Evolutionary conservation across 2,888 invertebrate genomes (phyloP), one percentile per base, ranked within the genome.

Genomic region (Drosophila heteroneura): DNA sequence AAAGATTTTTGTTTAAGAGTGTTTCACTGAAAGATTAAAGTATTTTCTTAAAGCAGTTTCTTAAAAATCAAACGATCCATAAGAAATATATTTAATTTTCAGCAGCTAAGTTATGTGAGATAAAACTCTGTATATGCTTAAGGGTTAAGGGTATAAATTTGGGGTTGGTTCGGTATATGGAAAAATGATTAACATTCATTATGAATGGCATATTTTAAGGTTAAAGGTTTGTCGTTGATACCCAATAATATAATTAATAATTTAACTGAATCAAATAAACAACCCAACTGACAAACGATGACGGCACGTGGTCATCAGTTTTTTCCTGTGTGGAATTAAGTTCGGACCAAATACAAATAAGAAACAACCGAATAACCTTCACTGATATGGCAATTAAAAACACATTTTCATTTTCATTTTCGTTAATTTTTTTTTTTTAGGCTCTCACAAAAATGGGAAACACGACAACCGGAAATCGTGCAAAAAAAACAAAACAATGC

Each of bases 351-450:
- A 56, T n/a, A 54, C 57, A 60, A 73, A 49, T 44, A 26, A 26
- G 7, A 26, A 22, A 22, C 22, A 47, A 28, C 56, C 44, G 35
- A 64, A 83, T 60, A 70, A 66, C 60, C 58, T 62, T 58, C 58
- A 59, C 54, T 56, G 44, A 69, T 44, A 64, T 51, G 62, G 58
- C 85, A 87, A 83, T 87, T 83, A 83, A 85, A 83, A 87, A 74
- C 72, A 60, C 81, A 83, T 83, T 88, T 87, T 57, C 72, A 63
- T 56, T 66, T 52, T 47, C 14, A 2, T 37, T 56, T 28, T 37
- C 28, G 10, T 41, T 22, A 22, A 22, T 1, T 26, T 4, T 1
- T 1, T 47, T 47, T 47, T 52, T 52, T 49, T 53, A 51, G 49
- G 32, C 37, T 64, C 22, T 9, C 30, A 44, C 47, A 32, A 54